Conservation (phyloP, 2,113 vertebrate species). For the Thunnus maccoyii region DNA sequence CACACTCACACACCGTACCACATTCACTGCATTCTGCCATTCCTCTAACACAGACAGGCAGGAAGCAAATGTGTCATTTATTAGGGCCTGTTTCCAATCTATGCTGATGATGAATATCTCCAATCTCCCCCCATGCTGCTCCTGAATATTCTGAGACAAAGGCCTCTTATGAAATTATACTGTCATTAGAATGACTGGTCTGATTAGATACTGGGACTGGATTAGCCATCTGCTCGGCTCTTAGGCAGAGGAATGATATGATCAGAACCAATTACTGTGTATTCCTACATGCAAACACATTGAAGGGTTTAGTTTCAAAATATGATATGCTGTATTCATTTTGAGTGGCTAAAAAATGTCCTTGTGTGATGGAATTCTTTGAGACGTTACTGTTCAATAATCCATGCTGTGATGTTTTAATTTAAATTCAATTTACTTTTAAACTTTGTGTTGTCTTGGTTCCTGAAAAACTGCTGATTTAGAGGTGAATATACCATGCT, state of each 20-base stretch:
- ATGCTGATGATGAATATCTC: conserved; percentile 72
- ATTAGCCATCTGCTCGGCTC: conserved; percentile 83
- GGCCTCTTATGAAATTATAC: conserved; percentile 76
- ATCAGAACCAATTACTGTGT: conserved; percentile 59
- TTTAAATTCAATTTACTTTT: background rate
- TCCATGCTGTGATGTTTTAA: background rate
- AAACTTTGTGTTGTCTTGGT: conserved; percentile 9
- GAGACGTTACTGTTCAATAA: background rate
- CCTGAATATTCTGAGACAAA: conserved; percentile 72
- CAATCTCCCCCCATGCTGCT: conserved; percentile 63
- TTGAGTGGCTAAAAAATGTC: conserved; percentile 22
- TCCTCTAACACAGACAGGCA: conserved; percentile 65
- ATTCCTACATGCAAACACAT: conserved; percentile 44
- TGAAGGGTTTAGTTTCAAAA: conserved; percentile 60
- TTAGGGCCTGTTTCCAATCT: conserved; percentile 75
- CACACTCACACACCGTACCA: conserved; percentile 33
- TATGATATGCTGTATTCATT: conserved; percentile 45
- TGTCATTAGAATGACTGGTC: conserved; percentile 70
- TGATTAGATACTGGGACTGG: conserved; percentile 72
- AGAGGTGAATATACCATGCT: background rate
- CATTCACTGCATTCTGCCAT: conserved; percentile 67
- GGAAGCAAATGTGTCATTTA: conserved; percentile 80
- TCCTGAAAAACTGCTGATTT: background rate
- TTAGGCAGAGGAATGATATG: conserved; percentile 63
- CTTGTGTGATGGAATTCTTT: conserved; percentile 27